Evolutionary conservation across 92 coral and sea anemone species (phyloP), one percentile per base, ranked within the genome.

Genomic region (Plumapathes pennacea): DNA sequence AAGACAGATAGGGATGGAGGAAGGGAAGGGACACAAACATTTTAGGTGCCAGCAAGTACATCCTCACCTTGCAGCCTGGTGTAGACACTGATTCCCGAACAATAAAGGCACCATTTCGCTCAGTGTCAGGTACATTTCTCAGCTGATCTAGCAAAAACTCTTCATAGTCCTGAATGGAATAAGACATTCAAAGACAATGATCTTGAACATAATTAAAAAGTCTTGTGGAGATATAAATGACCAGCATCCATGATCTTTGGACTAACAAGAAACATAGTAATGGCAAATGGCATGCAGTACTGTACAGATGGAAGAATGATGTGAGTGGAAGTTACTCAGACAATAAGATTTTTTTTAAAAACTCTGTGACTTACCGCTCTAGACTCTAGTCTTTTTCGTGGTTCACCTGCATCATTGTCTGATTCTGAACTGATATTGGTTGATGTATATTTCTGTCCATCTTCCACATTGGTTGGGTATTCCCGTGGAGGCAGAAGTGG

Each of bases 91-190:
- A 87, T 59, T 87, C 89, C 24, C 95, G 68, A 43, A 87, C 17
- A 26, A 87, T 50, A 48, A 61, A 87, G 21, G 60, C 46, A 12
- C 95, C 95, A 77, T 83, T 64, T 50, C 89, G 71, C 37, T 87
- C 71, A 52, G 45, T 61, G 6, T 67, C 75, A 30, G 95, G 89
- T 18, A 77, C 48, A 32, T 50, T 41, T 39, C 76, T 77, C 6
- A 87, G 84, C 33, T 60, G 67, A 20, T 54, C 83, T 26, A 72
- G 62, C 4, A 87, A 66, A 36, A 77, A 68, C 25, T 72, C 69
- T 36, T 87, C 90, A 77, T 54, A 87, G 25, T 82, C 83, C 95
- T 87, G 54, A 33, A 3, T 27, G 19, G 5, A 6, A 33, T 14
- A 55, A 37, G 32, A 1, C 32, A 47, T 21, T 20, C 6, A 11